Evolutionary conservation across 2,113 vertebrate genomes (phyloP).

Genomic region (Anser brachyrhynchus): DNA sequence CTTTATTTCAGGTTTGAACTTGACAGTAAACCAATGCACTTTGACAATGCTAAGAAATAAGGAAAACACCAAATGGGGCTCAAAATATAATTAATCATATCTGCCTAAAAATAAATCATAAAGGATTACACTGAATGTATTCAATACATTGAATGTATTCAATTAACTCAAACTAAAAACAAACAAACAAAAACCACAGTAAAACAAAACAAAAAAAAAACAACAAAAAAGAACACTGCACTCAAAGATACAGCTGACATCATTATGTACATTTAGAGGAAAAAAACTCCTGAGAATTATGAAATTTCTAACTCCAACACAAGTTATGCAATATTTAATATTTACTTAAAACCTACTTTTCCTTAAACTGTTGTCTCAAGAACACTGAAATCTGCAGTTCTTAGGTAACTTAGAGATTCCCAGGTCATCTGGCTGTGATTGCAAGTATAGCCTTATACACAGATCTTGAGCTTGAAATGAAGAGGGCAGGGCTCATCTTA

Average conservation of each 20-base stretch:
- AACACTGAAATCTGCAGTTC: not conserved
- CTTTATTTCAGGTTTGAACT: not conserved
- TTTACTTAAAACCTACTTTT: not conserved
- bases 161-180: not conserved
- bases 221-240: not conserved
- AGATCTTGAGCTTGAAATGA: not conserved
- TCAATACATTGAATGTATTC: too few relatives aligned
- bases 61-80: not conserved
- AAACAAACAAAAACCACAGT: not conserved
- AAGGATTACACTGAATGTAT: not conserved
- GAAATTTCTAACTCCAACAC: not conserved
- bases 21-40: not conserved
- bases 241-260: not conserved
- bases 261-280: not conserved
- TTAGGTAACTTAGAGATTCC: not conserved
- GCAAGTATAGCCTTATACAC: not conserved
- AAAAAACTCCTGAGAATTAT: not conserved
- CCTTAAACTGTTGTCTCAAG: not conserved
- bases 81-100: not conserved
- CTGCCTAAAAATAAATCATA: not conserved
- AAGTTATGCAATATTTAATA: not conserved
- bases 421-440: not conserved
- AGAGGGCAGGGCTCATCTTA: not conserved
- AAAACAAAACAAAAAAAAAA: not conserved
- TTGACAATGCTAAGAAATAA: not conserved